phyloP scores from a whole-genome alignment of 2,888 invertebrate species.

The Blastobasis lacticolella region DNA sequence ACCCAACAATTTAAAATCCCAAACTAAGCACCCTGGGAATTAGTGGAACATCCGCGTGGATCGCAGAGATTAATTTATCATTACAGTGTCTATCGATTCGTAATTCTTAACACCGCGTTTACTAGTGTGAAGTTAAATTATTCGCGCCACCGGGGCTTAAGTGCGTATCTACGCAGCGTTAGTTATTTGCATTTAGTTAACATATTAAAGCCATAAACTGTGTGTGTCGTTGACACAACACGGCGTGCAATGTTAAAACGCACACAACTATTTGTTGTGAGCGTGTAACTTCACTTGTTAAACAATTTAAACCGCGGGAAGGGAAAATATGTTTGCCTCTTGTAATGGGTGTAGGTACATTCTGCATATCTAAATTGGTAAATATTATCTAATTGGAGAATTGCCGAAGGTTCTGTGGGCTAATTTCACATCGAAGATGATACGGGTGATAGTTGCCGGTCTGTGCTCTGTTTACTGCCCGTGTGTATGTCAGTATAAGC shows the following conservation, averaged over 20 bases:
- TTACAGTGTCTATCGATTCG: too few relatives aligned
- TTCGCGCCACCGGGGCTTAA: conserved; percentile 28
- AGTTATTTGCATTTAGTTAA: conserved; percentile 59
- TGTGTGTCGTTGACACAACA: conserved; percentile 42
- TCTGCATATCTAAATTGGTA: too few relatives aligned
- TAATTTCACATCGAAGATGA: too few relatives aligned
- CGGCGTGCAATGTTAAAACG: conserved; percentile 23
- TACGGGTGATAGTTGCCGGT: too few relatives aligned
- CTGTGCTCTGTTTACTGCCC: too few relatives aligned
- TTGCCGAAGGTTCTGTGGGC: too few relatives aligned
- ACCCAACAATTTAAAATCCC: too few relatives aligned
- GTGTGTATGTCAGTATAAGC: too few relatives aligned
- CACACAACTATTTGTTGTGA: conserved; percentile 16
- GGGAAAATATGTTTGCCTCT: not conserved
- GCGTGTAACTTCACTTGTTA: conserved; percentile 18
- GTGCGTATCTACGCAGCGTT: conserved; percentile 30
- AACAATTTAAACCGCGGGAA: conserved; percentile 5
- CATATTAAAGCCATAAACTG: conserved; percentile 55
- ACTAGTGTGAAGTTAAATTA: conserved; percentile 22
- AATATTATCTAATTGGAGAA: too few relatives aligned
- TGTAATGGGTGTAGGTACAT: not conserved
- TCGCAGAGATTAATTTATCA: too few relatives aligned
- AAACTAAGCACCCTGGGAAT: too few relatives aligned
- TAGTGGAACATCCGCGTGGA: too few relatives aligned
- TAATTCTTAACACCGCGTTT: not conserved